phyloP scores from a whole-genome alignment of 2,888 invertebrate genomes.

The Hetaerina titia region DNA sequence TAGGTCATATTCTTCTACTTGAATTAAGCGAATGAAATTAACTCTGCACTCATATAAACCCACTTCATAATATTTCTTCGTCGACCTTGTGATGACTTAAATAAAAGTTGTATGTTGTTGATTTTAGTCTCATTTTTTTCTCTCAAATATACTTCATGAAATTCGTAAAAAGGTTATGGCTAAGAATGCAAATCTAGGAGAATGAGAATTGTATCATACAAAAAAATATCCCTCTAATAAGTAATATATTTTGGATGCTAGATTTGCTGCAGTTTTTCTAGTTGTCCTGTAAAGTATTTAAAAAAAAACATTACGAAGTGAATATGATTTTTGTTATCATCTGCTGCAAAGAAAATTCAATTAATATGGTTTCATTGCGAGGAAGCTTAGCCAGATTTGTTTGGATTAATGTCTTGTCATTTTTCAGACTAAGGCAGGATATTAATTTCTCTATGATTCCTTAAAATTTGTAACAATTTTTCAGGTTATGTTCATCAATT shows the following conservation, averaged over 20 bases:
- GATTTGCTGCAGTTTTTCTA: constrained; percentile 18
- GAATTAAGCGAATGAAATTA: neutral
- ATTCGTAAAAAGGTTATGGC: constrained; percentile 32
- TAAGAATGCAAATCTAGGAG: constrained; percentile 29
- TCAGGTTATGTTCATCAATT: neutral
- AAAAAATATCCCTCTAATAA: neutral
- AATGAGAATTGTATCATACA: neutral
- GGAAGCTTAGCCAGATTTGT: neutral
- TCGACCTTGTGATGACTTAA: constrained; percentile 37
- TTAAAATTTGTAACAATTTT: constrained; percentile 13
- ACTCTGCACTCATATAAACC: constrained; percentile 19
- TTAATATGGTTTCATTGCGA: neutral
- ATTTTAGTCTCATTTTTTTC: constrained; percentile 51
- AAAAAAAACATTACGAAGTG: neutral
- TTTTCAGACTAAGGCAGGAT: neutral
- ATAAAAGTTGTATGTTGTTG: constrained; percentile 48
- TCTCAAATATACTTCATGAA: constrained; percentile 26
- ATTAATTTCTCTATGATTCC: neutral
- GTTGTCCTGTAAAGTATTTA: neutral
- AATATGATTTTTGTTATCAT: neutral
- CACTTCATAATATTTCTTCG: constrained; percentile 37
- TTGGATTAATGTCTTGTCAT: neutral
- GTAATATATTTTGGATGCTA: constrained; percentile 16
- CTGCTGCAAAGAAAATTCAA: neutral
- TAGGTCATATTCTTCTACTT: constrained; percentile 8